Evolutionary conservation across 2,888 invertebrate genomes (phyloP).

Genomic region (Vandiemenella viatica): DNA sequence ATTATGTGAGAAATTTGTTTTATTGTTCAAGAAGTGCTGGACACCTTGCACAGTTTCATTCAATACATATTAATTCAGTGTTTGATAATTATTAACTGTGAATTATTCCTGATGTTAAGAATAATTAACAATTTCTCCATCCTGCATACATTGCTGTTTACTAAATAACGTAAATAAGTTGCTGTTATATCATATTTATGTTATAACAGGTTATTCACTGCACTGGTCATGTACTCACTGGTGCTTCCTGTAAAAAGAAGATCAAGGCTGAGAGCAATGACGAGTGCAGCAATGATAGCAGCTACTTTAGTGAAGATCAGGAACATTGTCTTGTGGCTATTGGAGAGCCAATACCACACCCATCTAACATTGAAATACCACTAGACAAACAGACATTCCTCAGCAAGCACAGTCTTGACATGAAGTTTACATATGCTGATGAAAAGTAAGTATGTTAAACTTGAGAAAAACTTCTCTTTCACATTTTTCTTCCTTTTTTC

Average conservation of each 20-base stretch:
- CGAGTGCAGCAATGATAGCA: neutral
- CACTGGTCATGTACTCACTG: constrained; percentile 56
- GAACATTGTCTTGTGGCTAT: constrained; percentile 48
- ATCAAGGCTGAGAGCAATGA: constrained; percentile 7
- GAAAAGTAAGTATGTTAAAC: constrained; percentile 55
- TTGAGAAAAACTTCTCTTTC: neutral
- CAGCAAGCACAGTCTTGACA: constrained; percentile 80
- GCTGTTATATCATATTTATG: too few relatives aligned
- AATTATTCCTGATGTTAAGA: too few relatives aligned
- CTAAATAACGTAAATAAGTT: too few relatives aligned
- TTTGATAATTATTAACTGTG: too few relatives aligned
- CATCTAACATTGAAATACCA: constrained; percentile 82
- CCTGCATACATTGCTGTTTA: too few relatives aligned
- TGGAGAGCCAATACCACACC: constrained; percentile 72
- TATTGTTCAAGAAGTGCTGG: too few relatives aligned
- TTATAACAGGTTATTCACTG: constrained; percentile 68
- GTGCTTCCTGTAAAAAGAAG: constrained; percentile 9
- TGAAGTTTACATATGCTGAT: constrained; percentile 90
- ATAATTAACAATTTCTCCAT: too few relatives aligned
- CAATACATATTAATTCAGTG: too few relatives aligned
- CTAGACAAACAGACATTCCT: constrained; percentile 79
- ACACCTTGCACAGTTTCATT: too few relatives aligned
- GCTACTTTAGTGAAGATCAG: constrained; percentile 22
- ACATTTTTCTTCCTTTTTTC: neutral
- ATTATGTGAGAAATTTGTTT: too few relatives aligned